A percentile compares a stretch with the other conserved stretches of the same genome.
phyloP scores from a whole-genome alignment of 2,888 invertebrate genomes.

The Drosophila ustulata region DNA sequence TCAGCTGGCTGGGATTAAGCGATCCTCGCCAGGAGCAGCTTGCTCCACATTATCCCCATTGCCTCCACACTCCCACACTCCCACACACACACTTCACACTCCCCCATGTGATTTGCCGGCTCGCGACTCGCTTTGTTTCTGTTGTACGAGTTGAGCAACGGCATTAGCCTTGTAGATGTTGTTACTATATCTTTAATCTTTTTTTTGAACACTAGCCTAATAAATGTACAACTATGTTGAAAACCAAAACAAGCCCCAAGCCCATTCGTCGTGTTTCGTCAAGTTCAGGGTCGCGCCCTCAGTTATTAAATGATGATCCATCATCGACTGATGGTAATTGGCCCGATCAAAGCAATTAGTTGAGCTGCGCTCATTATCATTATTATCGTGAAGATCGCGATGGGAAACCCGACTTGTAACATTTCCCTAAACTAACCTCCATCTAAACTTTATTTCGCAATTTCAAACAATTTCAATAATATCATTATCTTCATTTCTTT shows the following conservation, averaged over 20 bases:
- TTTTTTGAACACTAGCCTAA: constrained; percentile 45
- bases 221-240: constrained; percentile 49
- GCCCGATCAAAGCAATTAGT: constrained; percentile 18
- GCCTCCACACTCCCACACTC: constrained; percentile 4
- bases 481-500: too few relatives aligned
- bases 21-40: background rate
- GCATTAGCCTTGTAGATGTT: constrained; percentile 69
- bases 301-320: constrained; percentile 3
- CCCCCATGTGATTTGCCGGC: constrained; percentile 47
- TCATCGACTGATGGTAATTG: constrained; percentile 18
- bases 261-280: constrained; percentile 8
- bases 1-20: constrained; percentile 47
- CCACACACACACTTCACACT: background rate
- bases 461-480: background rate
- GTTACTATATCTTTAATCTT: constrained; percentile 44
- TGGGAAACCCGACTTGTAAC: background rate
- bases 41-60: background rate
- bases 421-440: background rate
- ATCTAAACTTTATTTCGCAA: background rate
- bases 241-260: constrained; percentile 13
- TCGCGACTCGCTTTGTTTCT: constrained; percentile 61
- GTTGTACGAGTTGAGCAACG: constrained; percentile 68
- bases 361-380: constrained; percentile 6
- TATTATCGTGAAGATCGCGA: constrained; percentile 14
- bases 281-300: constrained; percentile 20